Base-by-base conservation (phyloP, 2,113 vertebrate genomes). In the Osmerus mordax region DNA sequence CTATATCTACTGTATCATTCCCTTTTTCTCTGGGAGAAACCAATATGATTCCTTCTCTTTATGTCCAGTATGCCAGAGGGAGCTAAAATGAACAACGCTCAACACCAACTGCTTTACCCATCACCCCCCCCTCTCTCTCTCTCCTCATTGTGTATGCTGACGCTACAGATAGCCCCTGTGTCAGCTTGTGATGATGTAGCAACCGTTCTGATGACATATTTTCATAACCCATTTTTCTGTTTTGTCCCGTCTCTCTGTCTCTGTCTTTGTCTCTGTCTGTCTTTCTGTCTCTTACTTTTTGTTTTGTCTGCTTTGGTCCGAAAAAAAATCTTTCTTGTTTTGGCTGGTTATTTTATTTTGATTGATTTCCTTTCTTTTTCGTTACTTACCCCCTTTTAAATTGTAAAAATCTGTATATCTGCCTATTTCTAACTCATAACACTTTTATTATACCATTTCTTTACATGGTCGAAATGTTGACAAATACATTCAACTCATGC, bases 181-280 rank as follows among this genome's bases (percentile, higher is more conserved):
- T 73, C 83, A 63, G 62, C 62, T 70, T 28, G 51, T 67, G 15
- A 25, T 23, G 47, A 25, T 28, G 51, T 56, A 13, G 23, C 21
- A 25, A 21, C 7, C 56, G 28, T 56, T 68, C 13, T 68, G 75
- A 78, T 65, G 78, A 81, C 78, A 82, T 78, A 84, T 81, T 83
- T 81, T 81, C 83, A 81, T 90, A 90, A 90, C 88, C 79, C 84
- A 85, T 83, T 85, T 81, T 86, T 83, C 82, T 88, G 79, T 89
- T 90, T 84, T 89, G 87, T 65, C 64, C 64, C 51, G 64, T 89
- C 84, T 89, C 85, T 86, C 85, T 90, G 85, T 90, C 79, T 90
- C 29, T 79, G 32, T 69, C 16, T 69, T 82, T 90, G 87, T 89
- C 84, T 87, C 84, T 90, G 84, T 91, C 79, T 89, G 54, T 80